Percentiles rank a stretch among this genome's conserved stretches.
These are phyloP conservation scores for Margaritifera margaritifera DNA, from an alignment of 2,888 invertebrate species.

Conservation along the genomic window DNA sequence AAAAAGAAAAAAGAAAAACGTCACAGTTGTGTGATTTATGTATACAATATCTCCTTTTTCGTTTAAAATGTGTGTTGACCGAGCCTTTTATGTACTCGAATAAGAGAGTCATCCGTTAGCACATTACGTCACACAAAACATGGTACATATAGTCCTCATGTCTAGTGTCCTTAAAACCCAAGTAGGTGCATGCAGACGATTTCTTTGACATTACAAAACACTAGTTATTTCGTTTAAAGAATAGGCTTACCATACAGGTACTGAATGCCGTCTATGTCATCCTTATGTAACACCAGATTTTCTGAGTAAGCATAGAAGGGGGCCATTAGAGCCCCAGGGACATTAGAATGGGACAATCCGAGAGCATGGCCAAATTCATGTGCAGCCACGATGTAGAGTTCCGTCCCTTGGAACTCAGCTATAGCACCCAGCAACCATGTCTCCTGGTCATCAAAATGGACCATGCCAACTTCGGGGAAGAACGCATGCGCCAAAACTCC, in stretches of 20 bases:
- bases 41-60: too few relatives aligned
- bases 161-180: too few relatives aligned
- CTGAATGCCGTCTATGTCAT: slow-evolving; percentile 64
- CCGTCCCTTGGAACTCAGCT: slow-evolving; percentile 30
- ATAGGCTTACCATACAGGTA: slow-evolving; percentile 56
- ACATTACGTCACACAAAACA: too few relatives aligned
- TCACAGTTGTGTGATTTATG: too few relatives aligned
- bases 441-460: slow-evolving; percentile 69
- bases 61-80: too few relatives aligned
- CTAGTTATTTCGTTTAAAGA: too few relatives aligned
- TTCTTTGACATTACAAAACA: too few relatives aligned
- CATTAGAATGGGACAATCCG: slow-evolving; percentile 65
- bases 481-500: slow-evolving; percentile 66
- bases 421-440: slow-evolving; percentile 55
- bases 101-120: too few relatives aligned
- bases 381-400: slow-evolving; percentile 64
- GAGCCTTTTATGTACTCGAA: too few relatives aligned
- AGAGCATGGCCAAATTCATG: slow-evolving; percentile 70
- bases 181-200: too few relatives aligned
- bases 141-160: too few relatives aligned
- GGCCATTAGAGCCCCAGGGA: slow-evolving; percentile 65
- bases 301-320: slow-evolving; percentile 65
- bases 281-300: slow-evolving; percentile 56
- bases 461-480: slow-evolving; percentile 66
- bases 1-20: too few relatives aligned